phyloP scores from a whole-genome alignment of 2,797 vertebrate genomes.

The Eulemur albifrons region DNA sequence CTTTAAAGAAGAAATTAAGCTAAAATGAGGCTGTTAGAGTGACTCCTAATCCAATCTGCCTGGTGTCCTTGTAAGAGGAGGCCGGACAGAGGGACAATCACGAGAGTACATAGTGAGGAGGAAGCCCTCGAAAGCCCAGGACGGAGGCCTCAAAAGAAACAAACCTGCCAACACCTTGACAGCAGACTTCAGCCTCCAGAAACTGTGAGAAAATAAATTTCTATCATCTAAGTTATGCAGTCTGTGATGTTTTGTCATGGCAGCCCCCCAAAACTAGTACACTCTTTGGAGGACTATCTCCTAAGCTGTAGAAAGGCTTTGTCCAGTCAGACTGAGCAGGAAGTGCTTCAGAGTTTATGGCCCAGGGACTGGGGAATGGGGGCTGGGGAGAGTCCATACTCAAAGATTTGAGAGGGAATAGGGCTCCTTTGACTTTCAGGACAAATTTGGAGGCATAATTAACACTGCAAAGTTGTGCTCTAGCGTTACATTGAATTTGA shows the following conservation, averaged over 20 bases:
- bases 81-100: neutral
- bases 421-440: neutral
- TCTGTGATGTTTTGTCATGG: neutral
- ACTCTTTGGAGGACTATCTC: neutral
- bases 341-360: neutral
- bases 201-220: neutral
- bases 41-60: no score
- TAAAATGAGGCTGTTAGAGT: neutral
- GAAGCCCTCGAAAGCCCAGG: neutral
- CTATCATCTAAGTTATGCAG: neutral
- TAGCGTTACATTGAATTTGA: neutral
- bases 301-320: neutral
- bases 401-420: no score
- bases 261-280: no score
- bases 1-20: neutral
- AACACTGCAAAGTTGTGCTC: neutral
- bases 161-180: neutral
- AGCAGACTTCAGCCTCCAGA: neutral
- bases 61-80: neutral
- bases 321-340: neutral
- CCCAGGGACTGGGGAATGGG: fast-evolving
- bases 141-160: neutral
- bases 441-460: neutral
- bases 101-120: neutral
- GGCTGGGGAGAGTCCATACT: no score